Percentiles rank a stretch among this genome's conserved stretches.
phyloP scores from a whole-genome alignment of 2,797 vertebrate species.

The Phoebastria nigripes region DNA sequence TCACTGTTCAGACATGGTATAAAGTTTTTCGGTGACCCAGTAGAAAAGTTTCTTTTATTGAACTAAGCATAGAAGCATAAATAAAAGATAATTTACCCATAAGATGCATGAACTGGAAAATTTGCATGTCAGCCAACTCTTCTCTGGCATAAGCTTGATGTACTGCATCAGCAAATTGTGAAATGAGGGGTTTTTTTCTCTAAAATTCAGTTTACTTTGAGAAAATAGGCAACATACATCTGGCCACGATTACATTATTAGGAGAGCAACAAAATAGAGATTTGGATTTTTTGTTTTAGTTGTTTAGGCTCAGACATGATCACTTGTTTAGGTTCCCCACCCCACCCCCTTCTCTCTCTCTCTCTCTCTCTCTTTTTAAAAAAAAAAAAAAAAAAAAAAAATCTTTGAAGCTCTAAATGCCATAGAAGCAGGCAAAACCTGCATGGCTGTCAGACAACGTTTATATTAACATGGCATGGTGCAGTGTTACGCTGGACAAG shows the following conservation, averaged over 20 bases:
- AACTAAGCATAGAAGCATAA: neutral
- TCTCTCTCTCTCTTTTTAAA: too few species aligned
- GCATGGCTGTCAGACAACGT: neutral
- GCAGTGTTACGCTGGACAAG: neutral
- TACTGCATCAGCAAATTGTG: constrained; percentile 15
- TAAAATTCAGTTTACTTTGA: constrained; percentile 27
- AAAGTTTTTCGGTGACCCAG: neutral
- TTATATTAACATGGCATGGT: neutral
- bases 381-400: too few species aligned
- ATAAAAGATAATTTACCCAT: neutral
- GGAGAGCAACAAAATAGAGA: neutral
- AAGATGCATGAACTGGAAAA: constrained; percentile 26
- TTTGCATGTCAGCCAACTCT: neutral
- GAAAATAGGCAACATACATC: constrained; percentile 20
- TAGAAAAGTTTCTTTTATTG: neutral
- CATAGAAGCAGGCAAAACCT: neutral
- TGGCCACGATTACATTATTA: constrained; percentile 13
- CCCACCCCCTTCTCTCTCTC: too few species aligned
- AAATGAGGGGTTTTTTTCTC: neutral
- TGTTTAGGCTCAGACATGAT: neutral
- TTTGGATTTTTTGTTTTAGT: neutral
- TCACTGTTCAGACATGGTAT: neutral
- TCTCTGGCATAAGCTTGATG: neutral
- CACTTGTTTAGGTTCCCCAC: neutral
- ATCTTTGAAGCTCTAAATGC: neutral